Evolutionary conservation across 2,797 vertebrate species (phyloP), one percentile per base, ranked within the genome.

Genomic region (Margarornis squamiger): DNA sequence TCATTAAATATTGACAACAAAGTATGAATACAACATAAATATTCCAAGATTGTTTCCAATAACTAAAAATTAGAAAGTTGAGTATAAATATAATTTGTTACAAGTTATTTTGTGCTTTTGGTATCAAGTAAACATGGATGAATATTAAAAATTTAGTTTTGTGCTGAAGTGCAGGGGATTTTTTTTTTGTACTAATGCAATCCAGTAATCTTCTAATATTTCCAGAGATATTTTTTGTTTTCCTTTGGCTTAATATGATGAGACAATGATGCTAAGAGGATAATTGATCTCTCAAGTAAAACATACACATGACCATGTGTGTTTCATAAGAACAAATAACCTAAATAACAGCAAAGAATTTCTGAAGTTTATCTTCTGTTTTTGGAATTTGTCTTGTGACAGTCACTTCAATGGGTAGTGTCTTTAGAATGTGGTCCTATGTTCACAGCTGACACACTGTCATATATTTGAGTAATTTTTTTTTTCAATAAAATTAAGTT

Each of bases 401-500:
- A 86, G 10, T 36, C 41, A 73, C 29, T 71, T 86, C 63, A 92
- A 15, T 14, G 11, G 38, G 8, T 20, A 68, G 13, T n/a, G 21
- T 93, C 68, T 48, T 96, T 67, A 88, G 16, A 67, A 67, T 92
- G 10, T 4, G 6, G 8, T 8, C 39, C 48, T 86, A n/a, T 63
- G n/a, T 80, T 95, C 92, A 94, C 55, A 86, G 73, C 62, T 85
- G 24, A 68, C 59, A 82, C 14, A 15, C 43, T 71, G 68, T 90
- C 7, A 1, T n/a, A 36, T 82, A 58, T 62, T 71, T 72, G n/a
- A 86, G 7, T 73, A 89, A 92, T 43, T 78, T 32, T 45, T 43
- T 80, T 88, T 93, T 92, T 84, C 21, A 91, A 67, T 51, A 59
- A 93, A 95, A 94, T 88, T 86, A 86, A 52, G 41, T 59, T 61